A percentile compares a stretch with the other conserved stretches of the same genome.
Conservation (phyloP, 1,140 invertebrate species). For the Leptinotarsa defecta region DNA sequence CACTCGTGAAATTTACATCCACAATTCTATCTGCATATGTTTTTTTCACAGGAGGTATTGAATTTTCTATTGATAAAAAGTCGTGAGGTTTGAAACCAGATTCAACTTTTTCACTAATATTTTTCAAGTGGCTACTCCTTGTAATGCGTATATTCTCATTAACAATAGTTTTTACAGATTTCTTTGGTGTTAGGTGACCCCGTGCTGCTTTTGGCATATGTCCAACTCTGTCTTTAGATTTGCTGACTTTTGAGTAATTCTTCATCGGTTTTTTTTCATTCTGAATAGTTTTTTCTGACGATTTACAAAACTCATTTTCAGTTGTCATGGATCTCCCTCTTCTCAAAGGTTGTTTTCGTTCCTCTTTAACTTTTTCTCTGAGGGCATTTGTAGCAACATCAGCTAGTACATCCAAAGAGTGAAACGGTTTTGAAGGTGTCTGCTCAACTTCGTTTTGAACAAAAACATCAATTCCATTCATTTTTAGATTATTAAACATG, state of each 20-base stretch:
- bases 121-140: conserved; percentile 2
- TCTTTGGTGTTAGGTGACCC: neutral
- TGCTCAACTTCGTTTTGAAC: neutral
- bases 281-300: no score
- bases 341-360: neutral
- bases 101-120: neutral
- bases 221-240: no score
- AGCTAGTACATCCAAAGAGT: neutral
- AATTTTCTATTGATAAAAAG: conserved; percentile 9
- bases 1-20: conserved; percentile 13
- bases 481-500: neutral
- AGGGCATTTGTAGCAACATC: neutral
- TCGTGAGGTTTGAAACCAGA: conserved; percentile 1
- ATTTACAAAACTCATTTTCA: neutral
- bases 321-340: neutral
- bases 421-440: neutral
- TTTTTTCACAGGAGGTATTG: conserved; percentile 1
- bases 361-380: neutral
- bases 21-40: conserved; percentile 8
- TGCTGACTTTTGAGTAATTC: no score
- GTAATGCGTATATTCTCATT: neutral
- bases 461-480: neutral
- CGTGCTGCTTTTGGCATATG: no score
- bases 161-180: neutral
- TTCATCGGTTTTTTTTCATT: no score